phyloP scores from a whole-genome alignment of 2,113 vertebrate genomes.

The Drymodes brunneopygia region DNA sequence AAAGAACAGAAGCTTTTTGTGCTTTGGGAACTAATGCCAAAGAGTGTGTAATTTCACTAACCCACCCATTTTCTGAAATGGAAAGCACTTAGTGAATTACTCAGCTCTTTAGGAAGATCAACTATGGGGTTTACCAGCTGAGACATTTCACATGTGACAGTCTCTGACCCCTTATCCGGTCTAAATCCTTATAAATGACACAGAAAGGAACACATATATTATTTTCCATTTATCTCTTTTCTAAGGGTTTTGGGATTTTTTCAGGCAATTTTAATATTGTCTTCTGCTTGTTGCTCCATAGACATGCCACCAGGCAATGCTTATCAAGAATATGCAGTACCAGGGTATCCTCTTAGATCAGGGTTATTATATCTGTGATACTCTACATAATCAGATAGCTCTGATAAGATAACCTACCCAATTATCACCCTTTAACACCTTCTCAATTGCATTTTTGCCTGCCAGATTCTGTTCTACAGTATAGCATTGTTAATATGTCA shows the following conservation, averaged over 20 bases:
- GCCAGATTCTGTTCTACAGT: neutral
- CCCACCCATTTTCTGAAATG: neutral
- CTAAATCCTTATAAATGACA: neutral
- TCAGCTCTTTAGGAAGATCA: neutral
- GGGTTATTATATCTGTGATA: neutral
- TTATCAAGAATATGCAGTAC: neutral
- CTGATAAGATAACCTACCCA: neutral
- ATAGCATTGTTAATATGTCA: neutral
- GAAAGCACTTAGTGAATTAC: neutral
- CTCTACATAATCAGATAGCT: neutral
- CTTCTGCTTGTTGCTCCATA: neutral
- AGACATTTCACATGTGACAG: neutral
- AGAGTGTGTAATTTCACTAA: neutral
- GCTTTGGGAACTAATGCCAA: neutral
- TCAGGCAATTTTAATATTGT: neutral
- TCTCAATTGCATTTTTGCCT: neutral
- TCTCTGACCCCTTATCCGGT: neutral
- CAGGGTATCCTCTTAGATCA: neutral
- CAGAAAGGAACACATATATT: neutral
- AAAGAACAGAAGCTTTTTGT: neutral
- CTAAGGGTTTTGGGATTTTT: neutral
- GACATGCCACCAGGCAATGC: neutral
- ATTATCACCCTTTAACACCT: neutral
- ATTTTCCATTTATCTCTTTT: neutral
- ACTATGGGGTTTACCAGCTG: neutral